Conservation (phyloP, 1,140 invertebrate genomes). For the Diplogasteroides magnus region DNA sequence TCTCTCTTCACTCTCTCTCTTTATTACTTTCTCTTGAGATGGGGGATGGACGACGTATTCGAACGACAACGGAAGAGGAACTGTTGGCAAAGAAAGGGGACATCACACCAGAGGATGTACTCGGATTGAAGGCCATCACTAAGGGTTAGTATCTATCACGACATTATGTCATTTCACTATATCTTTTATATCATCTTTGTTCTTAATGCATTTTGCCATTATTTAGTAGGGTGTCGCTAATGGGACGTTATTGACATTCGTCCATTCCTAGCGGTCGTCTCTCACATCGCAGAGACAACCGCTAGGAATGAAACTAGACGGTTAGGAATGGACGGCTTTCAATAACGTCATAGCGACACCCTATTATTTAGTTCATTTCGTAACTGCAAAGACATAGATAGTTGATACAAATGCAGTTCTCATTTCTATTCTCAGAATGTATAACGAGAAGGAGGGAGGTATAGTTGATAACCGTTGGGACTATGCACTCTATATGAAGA, state of each 20-base stretch:
- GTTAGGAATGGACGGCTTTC: no score
- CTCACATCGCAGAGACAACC: no score
- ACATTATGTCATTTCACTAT: constrained; percentile 10
- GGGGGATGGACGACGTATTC: constrained; percentile 24
- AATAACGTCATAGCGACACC: neutral
- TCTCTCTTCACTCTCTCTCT: constrained; percentile 5
- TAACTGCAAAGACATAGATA: neutral
- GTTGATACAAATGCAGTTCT: neutral
- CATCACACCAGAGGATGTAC: constrained; percentile 52
- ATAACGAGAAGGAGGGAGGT: neutral
- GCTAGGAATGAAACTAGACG: no score
- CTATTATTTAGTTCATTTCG: neutral
- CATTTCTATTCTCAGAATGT: neutral
- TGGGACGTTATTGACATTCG: no score
- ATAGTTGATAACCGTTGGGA: neutral
- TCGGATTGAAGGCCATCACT: constrained; percentile 45
- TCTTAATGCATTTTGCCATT: neutral
- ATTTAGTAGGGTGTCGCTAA: no score
- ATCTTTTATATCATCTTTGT: neutral
- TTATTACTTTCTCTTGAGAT: constrained; percentile 8
- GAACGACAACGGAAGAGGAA: constrained; percentile 46
- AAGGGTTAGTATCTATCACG: constrained; percentile 32
- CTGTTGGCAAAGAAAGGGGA: constrained; percentile 30
- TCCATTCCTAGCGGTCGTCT: no score
- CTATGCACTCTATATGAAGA: no score